A percentile compares a stretch with the other conserved stretches of the same genome.
Conservation (phyloP, 1,140 invertebrate genomes). For the Bombus soroeensis region DNA sequence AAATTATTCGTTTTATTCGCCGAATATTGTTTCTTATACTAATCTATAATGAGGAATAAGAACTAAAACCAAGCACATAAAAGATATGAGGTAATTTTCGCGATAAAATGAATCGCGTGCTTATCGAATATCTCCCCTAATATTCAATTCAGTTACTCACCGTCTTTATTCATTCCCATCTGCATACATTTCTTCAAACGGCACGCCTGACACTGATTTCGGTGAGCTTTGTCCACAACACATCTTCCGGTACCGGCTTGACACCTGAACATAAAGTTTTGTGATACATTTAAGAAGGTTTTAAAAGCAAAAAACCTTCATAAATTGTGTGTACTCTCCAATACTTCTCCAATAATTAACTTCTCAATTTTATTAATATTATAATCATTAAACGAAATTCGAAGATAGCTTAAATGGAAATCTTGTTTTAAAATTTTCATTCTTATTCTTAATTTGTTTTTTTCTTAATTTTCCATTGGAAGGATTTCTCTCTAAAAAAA, state of each 20-base stretch:
- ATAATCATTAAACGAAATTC: background rate
- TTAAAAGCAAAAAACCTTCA: background rate
- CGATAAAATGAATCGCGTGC: background rate
- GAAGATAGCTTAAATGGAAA: too few relatives aligned
- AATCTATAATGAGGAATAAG: background rate
- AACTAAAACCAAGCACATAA: background rate
- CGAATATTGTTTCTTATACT: background rate
- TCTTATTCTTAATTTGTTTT: background rate
- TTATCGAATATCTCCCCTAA: background rate
- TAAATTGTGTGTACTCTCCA: too few relatives aligned
- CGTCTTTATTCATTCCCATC: conserved; percentile 99
- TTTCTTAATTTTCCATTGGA: too few relatives aligned
- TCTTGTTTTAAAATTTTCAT: background rate
- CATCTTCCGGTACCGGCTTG: conserved; percentile 98
- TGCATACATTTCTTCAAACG: conserved; percentile 98
- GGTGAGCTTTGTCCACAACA: conserved; percentile 98
- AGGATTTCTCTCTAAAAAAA: too few relatives aligned
- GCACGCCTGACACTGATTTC: conserved; percentile 99
- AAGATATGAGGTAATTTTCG: background rate
- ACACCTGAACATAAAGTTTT: conserved; percentile 88
- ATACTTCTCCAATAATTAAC: background rate
- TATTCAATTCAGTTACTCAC: conserved; percentile 85
- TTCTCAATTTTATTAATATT: background rate
- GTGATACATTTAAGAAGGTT: background rate
- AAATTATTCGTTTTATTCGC: background rate